These are phyloP conservation scores for Cynodonichthys magdalenae DNA, from an alignment of 2,797 vertebrate genomes.

Conservation along the genomic window DNA sequence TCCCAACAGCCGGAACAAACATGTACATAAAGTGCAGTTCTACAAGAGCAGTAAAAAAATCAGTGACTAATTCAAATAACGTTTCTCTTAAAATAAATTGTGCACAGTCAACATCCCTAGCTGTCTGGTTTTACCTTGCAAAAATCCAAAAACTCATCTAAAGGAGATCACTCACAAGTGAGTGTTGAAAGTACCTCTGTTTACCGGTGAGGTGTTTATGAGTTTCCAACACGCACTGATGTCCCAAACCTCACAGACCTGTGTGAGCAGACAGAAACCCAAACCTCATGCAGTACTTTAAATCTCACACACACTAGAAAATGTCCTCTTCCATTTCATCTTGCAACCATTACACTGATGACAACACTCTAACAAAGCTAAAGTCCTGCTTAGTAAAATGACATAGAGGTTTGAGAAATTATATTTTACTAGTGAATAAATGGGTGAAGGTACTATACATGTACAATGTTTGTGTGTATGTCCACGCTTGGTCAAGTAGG, in stretches of 20 bases:
- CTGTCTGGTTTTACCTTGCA: conserved; percentile 3
- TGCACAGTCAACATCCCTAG: conserved; percentile 8
- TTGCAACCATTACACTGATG: conserved; percentile 4
- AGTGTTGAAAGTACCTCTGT: not conserved
- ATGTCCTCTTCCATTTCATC: conserved; percentile 51
- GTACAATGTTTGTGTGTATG: not conserved
- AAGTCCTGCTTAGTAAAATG: conserved; percentile 1
- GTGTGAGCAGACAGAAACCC: conserved; percentile 44
- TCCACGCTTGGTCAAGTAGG: not conserved
- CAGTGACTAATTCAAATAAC: conserved; percentile 6
- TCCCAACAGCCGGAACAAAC: not conserved
- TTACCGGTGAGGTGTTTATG: conserved; percentile 1
- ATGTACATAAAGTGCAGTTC: not conserved
- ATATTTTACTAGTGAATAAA: conserved; percentile 26
- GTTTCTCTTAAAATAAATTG: conserved; percentile 20
- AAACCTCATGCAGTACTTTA: conserved; percentile 44
- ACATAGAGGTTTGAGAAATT: not conserved
- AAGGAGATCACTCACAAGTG: conserved; percentile 15
- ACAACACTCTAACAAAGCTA: conserved; percentile 6
- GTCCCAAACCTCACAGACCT: conserved; percentile 41
- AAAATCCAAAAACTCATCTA: conserved; percentile 16
- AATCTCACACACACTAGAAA: conserved; percentile 47
- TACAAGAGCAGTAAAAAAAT: no score
- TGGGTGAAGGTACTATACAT: not conserved
- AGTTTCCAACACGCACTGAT: conserved; percentile 18